Evolutionary conservation across 2,888 invertebrate genomes (phyloP), one percentile per base, ranked within the genome.

Genomic region (Mesorhabditis sp.): DNA sequence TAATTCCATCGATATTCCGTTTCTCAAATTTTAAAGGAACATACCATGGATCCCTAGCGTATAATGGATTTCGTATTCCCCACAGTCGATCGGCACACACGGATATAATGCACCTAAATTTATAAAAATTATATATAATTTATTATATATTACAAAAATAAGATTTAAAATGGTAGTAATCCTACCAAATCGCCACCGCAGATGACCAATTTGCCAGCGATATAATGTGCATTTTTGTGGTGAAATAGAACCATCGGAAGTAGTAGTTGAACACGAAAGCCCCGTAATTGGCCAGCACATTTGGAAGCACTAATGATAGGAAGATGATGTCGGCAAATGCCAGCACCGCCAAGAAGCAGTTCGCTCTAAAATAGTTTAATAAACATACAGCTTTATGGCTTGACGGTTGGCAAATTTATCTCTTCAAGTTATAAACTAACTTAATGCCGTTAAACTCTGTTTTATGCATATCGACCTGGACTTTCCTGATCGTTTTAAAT

Each of bases 151-250:
- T n/a, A 41, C 28, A 41, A 7, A 65, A 10, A 45, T 4, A 10
- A 10, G 10, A 43, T 65, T 15, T 5, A 65, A 7, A 7, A 5
- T 6, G 4, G 4, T 10, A 44, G n/a, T 5, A 65, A 67, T 58
- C 69, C 45, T 62, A 80, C 81, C 82, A 85, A 70, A 85, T 83
- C 58, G 84, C 84, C 44, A 84, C 82, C 10, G 81, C 82, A n/a
- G 84, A 85, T 45, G 81, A 81, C 83, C 84, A 84, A 71, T 84
- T 84, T 45, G 84, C 83, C 5, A 85, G 72, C 0, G 82, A 74
- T n/a, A 83, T 75, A 62, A 84, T 67, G 67, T 83, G 82, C 42
- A 78, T 77, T 70, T 78, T 79, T 5, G 76, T 70, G 65, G 77
- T 72, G 50, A 79, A 73, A 70, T 79, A 80, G 67, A 84, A 74